Conservation (phyloP, 2,888 invertebrate genomes). For the Gisinianus flammeolus region DNA sequence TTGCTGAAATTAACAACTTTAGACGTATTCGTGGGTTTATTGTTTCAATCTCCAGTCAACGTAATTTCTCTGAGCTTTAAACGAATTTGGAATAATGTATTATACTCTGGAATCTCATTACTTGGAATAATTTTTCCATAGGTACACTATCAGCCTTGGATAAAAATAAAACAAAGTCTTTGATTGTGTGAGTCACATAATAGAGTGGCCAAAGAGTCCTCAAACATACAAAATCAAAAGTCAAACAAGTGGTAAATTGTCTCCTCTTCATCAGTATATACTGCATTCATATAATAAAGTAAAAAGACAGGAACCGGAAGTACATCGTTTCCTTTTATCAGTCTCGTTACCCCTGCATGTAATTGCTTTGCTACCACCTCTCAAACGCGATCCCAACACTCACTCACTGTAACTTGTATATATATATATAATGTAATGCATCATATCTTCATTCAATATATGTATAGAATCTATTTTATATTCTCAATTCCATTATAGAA, state of each 20-base stretch:
- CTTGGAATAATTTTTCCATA: no score
- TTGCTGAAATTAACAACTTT: no score
- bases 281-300: neutral
- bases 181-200: no score
- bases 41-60: no score
- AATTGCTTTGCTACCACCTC: neutral
- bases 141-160: no score
- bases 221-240: neutral
- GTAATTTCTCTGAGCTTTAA: no score
- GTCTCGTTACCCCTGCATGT: conserved; percentile 7
- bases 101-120: no score
- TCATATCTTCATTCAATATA: neutral
- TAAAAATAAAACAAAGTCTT: no score
- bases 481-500: neutral
- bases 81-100: no score
- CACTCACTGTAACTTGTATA: neutral
- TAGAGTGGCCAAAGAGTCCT: neutral
- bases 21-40: no score
- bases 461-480: neutral
- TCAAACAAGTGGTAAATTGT: neutral
- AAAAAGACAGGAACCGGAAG: neutral
- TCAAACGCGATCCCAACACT: neutral
- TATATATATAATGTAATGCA: neutral
- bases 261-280: neutral
- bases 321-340: neutral